Evolutionary conservation across 2,888 invertebrate genomes (phyloP), one percentile per base, ranked within the genome.

Genomic region (Andrena dorsata): DNA sequence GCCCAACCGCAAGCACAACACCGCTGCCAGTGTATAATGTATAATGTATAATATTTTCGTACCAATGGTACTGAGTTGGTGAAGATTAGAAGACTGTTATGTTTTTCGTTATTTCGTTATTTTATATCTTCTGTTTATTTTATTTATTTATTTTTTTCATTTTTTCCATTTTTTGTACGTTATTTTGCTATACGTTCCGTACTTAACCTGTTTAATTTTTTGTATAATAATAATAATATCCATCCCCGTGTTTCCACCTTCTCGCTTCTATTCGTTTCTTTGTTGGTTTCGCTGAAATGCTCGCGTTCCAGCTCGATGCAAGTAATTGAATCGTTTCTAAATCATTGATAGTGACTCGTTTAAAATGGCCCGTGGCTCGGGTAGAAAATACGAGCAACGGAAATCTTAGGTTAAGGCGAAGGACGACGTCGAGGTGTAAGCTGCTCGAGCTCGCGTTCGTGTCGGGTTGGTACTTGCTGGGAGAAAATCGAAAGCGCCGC

Each of bases 321-420:
- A 20, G 56, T 20, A 56, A 56, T 56, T 26, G 23, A 56, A 56
- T 56, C 23, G 23, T 56, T 56, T 26, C 26, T 23, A 56, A 56
- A 26, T 26, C 10, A 56, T 23, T 26, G 56, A 56, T 23, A 23
- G 20, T 0, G 26, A 23, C 56, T 8, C 56, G 56, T 26, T 10
- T 4, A 10, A 23, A 56, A 8, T 20, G 56, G 10, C 10, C 26
- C 4, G 30, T n/a, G n/a, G 41, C 13, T n/a, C n/a, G 7, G 30
- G 35, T 4, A n/a, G 49, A n/a, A n/a, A 47, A 28, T 20, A 26
- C 13, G 32, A 56, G 28, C 64, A 16, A 2, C n/a, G 65, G 13
- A 68, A 16, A 28, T 47, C 49, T 60, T 35, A 2, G 49, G 20
- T 61, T 61, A 75, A 69, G 63, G 61, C 53, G 51, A 16, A 8